phyloP scores from a whole-genome alignment of 2,888 invertebrate genomes.

The Myopa tessellatipennis region DNA sequence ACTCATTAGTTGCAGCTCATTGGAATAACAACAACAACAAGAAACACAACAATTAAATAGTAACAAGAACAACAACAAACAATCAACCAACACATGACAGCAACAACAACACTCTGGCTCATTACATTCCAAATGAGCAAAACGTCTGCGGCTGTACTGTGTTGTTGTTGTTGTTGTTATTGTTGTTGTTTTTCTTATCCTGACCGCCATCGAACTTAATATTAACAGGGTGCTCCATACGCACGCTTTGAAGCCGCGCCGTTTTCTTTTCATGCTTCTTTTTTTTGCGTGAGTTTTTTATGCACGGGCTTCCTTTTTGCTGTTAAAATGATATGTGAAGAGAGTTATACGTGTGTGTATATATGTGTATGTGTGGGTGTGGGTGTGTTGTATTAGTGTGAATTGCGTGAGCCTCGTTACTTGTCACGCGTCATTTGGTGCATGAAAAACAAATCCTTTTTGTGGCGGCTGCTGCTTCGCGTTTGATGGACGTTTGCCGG shows the following conservation, averaged over 20 bases:
- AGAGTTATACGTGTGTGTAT: no score
- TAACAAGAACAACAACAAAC: no score
- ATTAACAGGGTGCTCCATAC: conserved; percentile 1
- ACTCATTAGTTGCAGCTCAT: conserved; percentile 11
- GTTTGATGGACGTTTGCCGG: conserved; percentile 9
- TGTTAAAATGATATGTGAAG: neutral
- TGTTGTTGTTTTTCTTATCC: neutral
- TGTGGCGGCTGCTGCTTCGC: neutral
- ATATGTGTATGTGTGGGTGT: neutral
- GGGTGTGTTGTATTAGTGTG: conserved; percentile 2
- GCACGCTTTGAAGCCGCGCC: neutral
- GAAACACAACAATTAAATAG: neutral
- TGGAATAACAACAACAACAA: neutral
- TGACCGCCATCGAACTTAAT: conserved; percentile 3
- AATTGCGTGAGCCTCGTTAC: conserved; percentile 3
- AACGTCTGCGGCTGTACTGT: neutral
- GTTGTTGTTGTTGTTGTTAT: no score
- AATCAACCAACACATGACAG: neutral
- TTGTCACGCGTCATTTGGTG: conserved; percentile 22
- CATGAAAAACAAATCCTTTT: conserved; percentile 23
- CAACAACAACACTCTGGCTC: neutral
- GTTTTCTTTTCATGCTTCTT: neutral
- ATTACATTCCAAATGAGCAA: conserved; percentile 18
- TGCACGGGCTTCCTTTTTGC: neutral
- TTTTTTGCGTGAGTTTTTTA: no score